Base-by-base conservation (phyloP, 2,113 vertebrate genomes). In the Illadopsis cleaveri region DNA sequence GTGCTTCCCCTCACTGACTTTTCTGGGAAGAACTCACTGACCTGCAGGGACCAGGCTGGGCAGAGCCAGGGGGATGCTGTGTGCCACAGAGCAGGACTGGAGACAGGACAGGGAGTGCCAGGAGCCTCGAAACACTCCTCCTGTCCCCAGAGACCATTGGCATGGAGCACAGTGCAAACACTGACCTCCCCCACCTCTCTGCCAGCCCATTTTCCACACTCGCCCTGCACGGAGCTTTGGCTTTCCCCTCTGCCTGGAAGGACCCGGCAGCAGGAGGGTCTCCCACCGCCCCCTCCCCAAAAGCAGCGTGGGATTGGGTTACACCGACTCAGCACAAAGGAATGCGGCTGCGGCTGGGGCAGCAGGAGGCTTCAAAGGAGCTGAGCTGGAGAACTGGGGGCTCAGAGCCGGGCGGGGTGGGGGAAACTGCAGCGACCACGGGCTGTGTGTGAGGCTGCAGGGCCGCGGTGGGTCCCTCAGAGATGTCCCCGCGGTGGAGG, bases 291-390 rank as follows among this genome's bases (percentile, higher is more conserved):
- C 94, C 82, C 75, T 78, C 80, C 93, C 81, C 89, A 4, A 93
- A 86, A 76, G 65, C 31, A 3, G 79, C 3, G 4, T 11, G 47
- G 93, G 89, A 60, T 95, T 94, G 91, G 93, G 95, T 96, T 96
- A 82, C 96, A 70, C 2, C 19, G 42, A 47, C 82, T 96, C 96
- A 97, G 95, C 73, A 70, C 94, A 95, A 95, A 96, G 96, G 97
- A 97, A 97, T 96, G 94, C 44, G 51, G 42, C 61, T 25, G 6
- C 4, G 13, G 88, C 82, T 45, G 85, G 61, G 82, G 61, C 61
- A 66, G 73, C 8, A 68, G 68, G 40, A 38, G 51, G 30, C 71
- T 95, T 71, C 75, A 19, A 62, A 90, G 76, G 72, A 10, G 17
- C 42, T 0, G 66, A 58, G 77, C 73, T 5, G 5, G 51, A 71